phyloP scores from a whole-genome alignment of 2,797 vertebrate genomes.

The Spinus olivaceus region DNA sequence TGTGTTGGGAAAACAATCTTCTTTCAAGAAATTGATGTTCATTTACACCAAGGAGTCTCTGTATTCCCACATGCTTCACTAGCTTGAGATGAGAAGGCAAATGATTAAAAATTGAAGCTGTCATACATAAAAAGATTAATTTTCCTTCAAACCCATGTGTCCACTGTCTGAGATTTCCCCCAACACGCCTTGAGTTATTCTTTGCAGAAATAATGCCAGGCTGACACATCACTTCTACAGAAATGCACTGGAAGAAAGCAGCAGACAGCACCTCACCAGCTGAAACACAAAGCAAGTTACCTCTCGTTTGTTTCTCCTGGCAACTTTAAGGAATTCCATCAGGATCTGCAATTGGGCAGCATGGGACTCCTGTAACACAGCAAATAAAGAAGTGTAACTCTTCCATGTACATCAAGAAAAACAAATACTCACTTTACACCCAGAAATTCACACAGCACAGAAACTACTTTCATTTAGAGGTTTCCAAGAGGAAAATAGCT shows the following conservation, averaged over 20 bases:
- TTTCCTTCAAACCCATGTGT: not conserved
- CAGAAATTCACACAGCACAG: not conserved
- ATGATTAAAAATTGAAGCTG: conserved; percentile 26
- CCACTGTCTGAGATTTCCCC: not conserved
- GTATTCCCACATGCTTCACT: not conserved
- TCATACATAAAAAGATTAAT: conserved; percentile 6
- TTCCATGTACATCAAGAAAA: not conserved
- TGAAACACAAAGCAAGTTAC: conserved; percentile 74
- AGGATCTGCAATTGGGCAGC: conserved; percentile 97
- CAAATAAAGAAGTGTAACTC: conserved; percentile 2
- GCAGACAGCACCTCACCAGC: not conserved
- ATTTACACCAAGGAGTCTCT: not conserved
- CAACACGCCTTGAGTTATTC: not conserved
- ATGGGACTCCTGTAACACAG: conserved; percentile 89
- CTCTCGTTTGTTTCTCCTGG: conserved; percentile 97
- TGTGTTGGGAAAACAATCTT: not conserved
- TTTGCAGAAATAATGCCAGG: not conserved
- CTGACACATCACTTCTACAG: not conserved
- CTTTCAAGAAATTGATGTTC: not conserved
- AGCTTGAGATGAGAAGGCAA: not conserved
- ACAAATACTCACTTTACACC: not conserved
- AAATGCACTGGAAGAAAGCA: not conserved
- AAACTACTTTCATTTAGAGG: not conserved
- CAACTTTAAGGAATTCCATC: conserved; percentile 98
- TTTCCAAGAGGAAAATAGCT: not conserved